Conservation (phyloP, 2,113 vertebrate species). For the Nesogale talazaci region DNA sequence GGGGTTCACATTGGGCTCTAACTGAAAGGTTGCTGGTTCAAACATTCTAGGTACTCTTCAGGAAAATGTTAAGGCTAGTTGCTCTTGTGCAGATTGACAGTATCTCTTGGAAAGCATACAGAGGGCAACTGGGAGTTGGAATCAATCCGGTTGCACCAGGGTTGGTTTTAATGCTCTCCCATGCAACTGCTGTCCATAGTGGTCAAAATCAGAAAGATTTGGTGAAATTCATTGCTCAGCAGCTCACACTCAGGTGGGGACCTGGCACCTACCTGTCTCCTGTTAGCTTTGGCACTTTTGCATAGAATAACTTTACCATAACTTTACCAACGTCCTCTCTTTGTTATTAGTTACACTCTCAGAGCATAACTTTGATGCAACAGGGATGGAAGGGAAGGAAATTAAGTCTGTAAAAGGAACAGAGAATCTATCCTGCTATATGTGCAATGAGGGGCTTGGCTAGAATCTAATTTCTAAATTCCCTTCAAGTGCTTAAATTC, state of each 20-base stretch:
- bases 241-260: neutral
- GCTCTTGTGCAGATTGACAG: no score
- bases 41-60: no score
- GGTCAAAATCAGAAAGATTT: neutral
- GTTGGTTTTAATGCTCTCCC: neutral
- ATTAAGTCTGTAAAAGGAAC: neutral
- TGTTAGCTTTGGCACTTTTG: neutral
- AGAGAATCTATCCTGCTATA: neutral
- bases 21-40: no score
- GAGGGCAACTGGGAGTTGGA: no score
- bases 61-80: no score
- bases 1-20: no score
- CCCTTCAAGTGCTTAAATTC: conserved; percentile 9
- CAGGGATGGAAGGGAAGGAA: neutral
- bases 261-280: neutral
- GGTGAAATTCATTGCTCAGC: neutral
- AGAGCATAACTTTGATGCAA: neutral
- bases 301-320: neutral
- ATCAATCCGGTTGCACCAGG: no score
- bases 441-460: neutral
- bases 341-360: neutral
- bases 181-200: neutral
- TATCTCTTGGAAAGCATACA: no score
- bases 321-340: neutral
- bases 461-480: neutral